Percentiles rank a stretch among this genome's conserved stretches.
phyloP scores from a whole-genome alignment of 2,888 invertebrate species.

The Beris morrisii region DNA sequence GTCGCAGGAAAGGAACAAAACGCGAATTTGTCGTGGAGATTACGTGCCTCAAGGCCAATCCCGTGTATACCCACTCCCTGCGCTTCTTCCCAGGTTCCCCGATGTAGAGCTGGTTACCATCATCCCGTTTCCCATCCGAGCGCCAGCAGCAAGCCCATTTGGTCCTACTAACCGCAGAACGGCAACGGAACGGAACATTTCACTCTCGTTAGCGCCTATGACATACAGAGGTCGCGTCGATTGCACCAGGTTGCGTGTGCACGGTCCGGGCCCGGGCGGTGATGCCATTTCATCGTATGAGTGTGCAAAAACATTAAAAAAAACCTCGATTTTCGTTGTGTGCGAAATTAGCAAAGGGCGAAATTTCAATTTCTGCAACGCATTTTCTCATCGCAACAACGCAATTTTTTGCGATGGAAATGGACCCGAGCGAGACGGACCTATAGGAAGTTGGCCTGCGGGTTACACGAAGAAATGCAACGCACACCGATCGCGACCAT shows the following conservation, averaged over 20 bases:
- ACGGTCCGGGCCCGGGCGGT: too few species aligned
- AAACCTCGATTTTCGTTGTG: not conserved
- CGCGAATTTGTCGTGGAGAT: conserved; percentile 17
- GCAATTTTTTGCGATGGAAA: not conserved
- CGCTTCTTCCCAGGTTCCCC: too few species aligned
- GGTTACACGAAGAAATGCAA: not conserved
- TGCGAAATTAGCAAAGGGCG: conserved; percentile 10
- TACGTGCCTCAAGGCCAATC: conserved; percentile 8
- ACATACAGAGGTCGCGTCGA: not conserved
- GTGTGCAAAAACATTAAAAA: not conserved
- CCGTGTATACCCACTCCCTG: not conserved
- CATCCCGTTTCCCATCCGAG: not conserved
- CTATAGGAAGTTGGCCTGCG: conserved; percentile 6
- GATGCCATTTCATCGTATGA: not conserved
- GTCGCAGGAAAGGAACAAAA: too few species aligned
- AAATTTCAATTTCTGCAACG: conserved; percentile 1
- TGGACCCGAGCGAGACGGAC: not conserved
- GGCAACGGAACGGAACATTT: conserved; percentile 15
- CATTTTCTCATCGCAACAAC: conserved; percentile 2
- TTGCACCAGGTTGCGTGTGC: too few species aligned
- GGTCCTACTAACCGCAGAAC: not conserved
- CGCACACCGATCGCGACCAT: conserved; percentile 10
- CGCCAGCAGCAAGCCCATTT: not conserved
- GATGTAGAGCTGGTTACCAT: too few species aligned
- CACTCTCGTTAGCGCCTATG: conserved; percentile 35